These are phyloP conservation scores for Merodon equestris DNA, from an alignment of 2,888 invertebrate species.

Conservation along the genomic window DNA sequence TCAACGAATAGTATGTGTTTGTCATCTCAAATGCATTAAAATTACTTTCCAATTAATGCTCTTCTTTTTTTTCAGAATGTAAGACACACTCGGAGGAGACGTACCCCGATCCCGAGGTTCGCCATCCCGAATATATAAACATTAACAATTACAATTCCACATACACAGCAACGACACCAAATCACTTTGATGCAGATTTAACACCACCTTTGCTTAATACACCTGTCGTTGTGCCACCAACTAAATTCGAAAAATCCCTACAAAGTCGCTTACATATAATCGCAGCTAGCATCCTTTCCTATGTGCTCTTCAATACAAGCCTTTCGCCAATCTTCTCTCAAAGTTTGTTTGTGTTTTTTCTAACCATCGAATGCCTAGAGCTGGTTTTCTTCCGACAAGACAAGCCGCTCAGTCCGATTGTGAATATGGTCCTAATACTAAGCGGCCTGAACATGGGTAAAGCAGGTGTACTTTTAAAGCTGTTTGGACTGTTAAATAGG, in stretches of 20 bases:
- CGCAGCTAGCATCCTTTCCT: conserved; percentile 43
- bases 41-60: conserved; percentile 6
- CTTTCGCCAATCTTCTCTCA: conserved; percentile 23
- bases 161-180: conserved; percentile 14
- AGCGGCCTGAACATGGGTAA: conserved; percentile 42
- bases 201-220: conserved; percentile 14
- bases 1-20: conserved; percentile 35
- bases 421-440: conserved; percentile 40
- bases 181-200: conserved; percentile 25
- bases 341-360: conserved; percentile 35
- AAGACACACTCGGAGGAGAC: conserved; percentile 29
- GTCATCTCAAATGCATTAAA: neutral
- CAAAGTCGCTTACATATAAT: conserved; percentile 39
- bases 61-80: conserved; percentile 22
- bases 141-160: conserved; percentile 17
- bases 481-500: conserved; percentile 32
- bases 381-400: conserved; percentile 32
- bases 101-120: conserved; percentile 57
- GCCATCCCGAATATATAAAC: conserved; percentile 39
- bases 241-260: conserved; percentile 39
- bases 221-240: conserved; percentile 21
- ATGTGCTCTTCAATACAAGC: conserved; percentile 23
- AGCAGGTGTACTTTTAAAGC: conserved; percentile 40
- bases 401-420: conserved; percentile 30
- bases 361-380: conserved; percentile 46